Percentiles rank a stretch among this genome's conserved stretches.
Conservation (phyloP, 1,140 invertebrate species). For the Meteorus sp. region DNA sequence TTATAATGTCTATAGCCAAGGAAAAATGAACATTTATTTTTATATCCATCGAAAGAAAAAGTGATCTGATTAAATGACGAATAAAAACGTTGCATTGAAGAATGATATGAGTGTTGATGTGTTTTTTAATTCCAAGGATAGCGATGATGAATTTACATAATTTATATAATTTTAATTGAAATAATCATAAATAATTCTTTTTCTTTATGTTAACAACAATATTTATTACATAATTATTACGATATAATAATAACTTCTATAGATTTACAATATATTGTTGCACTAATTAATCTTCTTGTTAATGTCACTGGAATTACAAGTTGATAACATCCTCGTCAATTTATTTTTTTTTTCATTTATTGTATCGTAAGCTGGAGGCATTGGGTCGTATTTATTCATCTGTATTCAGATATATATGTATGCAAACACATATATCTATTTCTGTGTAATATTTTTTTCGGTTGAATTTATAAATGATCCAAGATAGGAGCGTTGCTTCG, state of each 20-base stretch:
- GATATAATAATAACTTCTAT: slow-evolving; percentile 60
- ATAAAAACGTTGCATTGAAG: too few relatives aligned
- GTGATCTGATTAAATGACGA: too few relatives aligned
- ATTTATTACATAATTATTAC: slow-evolving; percentile 61
- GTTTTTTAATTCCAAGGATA: too few relatives aligned
- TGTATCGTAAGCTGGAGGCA: slow-evolving; percentile 30
- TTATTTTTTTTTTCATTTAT: slow-evolving; percentile 17
- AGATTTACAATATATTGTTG: slow-evolving; percentile 58
- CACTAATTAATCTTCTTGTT: slow-evolving; percentile 54
- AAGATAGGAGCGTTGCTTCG: too few relatives aligned
- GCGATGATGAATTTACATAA: too few relatives aligned
- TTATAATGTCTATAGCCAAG: neutral
- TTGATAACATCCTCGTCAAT: slow-evolving; percentile 44
- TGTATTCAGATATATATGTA: neutral
- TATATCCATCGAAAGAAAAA: neutral
- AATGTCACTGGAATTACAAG: slow-evolving; percentile 57
- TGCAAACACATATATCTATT: neutral
- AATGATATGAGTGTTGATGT: too few relatives aligned
- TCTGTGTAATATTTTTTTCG: too few relatives aligned
- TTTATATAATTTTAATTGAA: neutral
- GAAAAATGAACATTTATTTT: too few relatives aligned
- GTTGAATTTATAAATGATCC: too few relatives aligned
- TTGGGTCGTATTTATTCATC: slow-evolving; percentile 3
- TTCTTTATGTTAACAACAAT: slow-evolving; percentile 59
- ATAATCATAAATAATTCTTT: neutral